phyloP scores from a whole-genome alignment of 2,113 vertebrate genomes.

The Cichladusa arquata region DNA sequence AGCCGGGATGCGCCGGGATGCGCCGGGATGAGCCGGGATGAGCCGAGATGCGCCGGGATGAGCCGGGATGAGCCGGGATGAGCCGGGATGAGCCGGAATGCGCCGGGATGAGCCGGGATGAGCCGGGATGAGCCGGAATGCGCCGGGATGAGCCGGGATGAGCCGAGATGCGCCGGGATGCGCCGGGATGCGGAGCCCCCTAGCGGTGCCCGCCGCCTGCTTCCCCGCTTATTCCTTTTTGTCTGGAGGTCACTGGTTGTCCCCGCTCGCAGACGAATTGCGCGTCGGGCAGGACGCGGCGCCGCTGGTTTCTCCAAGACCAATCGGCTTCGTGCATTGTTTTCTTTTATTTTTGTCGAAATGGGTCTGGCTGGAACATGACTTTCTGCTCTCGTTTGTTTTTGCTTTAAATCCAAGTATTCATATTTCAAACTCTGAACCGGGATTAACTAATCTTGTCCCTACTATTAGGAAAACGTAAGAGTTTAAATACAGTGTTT shows the following conservation, averaged over 20 bases:
- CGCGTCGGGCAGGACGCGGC: accelerated
- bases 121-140: neutral
- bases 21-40: neutral
- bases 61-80: neutral
- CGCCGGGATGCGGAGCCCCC: neutral
- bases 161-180: neutral
- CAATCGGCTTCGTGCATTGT: accelerated
- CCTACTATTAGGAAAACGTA: neutral
- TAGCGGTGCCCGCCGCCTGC: neutral
- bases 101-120: neutral
- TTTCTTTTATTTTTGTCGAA: neutral
- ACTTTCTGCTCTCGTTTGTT: neutral
- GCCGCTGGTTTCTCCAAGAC: neutral
- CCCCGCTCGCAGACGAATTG: neutral
- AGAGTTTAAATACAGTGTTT: neutral
- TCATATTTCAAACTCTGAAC: neutral
- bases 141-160: neutral
- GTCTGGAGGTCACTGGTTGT: accelerated
- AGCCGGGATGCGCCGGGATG: neutral
- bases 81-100: neutral
- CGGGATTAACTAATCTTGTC: neutral
- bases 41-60: neutral
- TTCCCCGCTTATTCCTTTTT: neutral
- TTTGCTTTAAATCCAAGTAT: neutral
- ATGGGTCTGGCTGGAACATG: neutral